phyloP scores from a whole-genome alignment of 2,113 vertebrate species.

The Empidonax alnorum region DNA sequence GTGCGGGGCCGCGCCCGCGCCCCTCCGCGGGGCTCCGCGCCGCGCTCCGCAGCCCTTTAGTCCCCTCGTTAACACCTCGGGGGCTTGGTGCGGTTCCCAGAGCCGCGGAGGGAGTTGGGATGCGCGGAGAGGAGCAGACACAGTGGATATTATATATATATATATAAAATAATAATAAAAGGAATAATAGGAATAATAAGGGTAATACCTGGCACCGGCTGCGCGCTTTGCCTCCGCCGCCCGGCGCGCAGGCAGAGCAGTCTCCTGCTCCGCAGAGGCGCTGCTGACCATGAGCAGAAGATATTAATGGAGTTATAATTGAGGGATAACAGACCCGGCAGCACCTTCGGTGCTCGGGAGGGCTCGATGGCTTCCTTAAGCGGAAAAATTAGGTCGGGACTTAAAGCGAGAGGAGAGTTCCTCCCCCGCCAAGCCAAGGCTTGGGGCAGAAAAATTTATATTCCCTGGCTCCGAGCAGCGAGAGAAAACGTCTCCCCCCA shows the following conservation, averaged over 20 bases:
- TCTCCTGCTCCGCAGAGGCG: conserved; percentile 12
- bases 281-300: not conserved
- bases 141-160: too few species aligned
- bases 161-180: not conserved
- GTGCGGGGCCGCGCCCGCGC: not conserved
- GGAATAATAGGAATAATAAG: not conserved
- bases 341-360: not conserved
- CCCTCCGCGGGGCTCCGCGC: not conserved
- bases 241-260: not conserved
- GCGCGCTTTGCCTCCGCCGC: conserved; percentile 16
- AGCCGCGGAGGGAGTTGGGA: not conserved
- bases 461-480: not conserved
- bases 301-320: conserved; percentile 53
- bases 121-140: not conserved
- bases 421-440: not conserved
- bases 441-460: not conserved
- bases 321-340: conserved; percentile 31
- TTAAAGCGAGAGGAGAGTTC: not conserved
- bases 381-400: not conserved
- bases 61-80: conserved; percentile 6
- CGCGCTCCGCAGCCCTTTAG: not conserved
- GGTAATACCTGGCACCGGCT: conserved; percentile 23
- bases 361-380: not conserved
- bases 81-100: not conserved
- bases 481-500: not conserved